Conservation (phyloP, 2,113 vertebrate species). For the Perccottus glenii region DNA sequence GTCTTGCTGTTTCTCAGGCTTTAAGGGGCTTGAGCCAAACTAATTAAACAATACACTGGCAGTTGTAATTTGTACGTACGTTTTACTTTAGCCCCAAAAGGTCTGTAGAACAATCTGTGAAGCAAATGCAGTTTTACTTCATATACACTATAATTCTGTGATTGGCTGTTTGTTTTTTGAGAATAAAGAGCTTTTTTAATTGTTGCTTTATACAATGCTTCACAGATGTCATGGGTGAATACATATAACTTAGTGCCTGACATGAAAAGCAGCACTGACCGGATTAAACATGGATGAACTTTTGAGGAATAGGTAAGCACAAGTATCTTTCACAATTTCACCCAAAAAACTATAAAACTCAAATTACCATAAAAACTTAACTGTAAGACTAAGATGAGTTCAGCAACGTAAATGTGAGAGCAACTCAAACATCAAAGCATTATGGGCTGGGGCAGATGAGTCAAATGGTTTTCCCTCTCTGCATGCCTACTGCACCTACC, state of each 20-base stretch:
- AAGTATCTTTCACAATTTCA: constrained; percentile 36
- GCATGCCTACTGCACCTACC: constrained; percentile 87
- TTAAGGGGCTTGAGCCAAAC: constrained; percentile 70
- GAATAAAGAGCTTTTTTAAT: constrained; percentile 16
- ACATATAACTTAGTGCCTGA: constrained; percentile 61
- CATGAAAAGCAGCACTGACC: constrained; percentile 73
- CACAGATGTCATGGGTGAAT: constrained; percentile 74
- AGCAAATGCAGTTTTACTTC: constrained; percentile 66
- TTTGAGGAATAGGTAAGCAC: constrained; percentile 53
- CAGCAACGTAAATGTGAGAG: constrained; percentile 55
- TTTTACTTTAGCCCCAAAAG: constrained; percentile 71
- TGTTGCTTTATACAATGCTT: constrained; percentile 69
- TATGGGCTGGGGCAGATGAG: constrained; percentile 66
- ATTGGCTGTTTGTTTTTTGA: constrained; percentile 11
- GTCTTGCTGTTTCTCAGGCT: constrained; percentile 69
- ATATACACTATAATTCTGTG: constrained; percentile 18
- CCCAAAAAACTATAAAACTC: constrained; percentile 14
- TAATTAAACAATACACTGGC: constrained; percentile 44
- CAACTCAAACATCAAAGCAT: constrained; percentile 69
- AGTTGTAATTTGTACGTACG: constrained; percentile 51
- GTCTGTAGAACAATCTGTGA: constrained; percentile 77
- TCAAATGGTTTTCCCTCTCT: constrained; percentile 61
- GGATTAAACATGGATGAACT: constrained; percentile 45
- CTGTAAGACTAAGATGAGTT: constrained; percentile 24
- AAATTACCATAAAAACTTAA: constrained; percentile 14